Percentiles rank a stretch among this genome's conserved stretches.
Conservation (phyloP, 2,888 invertebrate genomes). For the Tethea ocularis region DNA sequence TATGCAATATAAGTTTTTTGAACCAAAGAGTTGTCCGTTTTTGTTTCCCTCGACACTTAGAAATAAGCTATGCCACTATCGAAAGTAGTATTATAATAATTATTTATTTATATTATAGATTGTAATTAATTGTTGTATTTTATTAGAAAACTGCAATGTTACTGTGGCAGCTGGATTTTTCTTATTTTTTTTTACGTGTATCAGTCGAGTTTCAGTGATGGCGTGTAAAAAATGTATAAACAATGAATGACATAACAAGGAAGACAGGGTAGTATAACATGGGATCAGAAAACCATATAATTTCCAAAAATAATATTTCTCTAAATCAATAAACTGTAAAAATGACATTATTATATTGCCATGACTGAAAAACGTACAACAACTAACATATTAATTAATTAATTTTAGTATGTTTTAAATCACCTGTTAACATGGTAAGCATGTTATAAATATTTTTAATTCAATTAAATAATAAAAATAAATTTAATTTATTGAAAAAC, state of each 20-base stretch:
- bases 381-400: neutral
- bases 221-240: neutral
- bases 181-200: neutral
- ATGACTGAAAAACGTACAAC: neutral
- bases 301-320: neutral
- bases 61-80: constrained; percentile 23
- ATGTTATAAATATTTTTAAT: neutral
- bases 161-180: neutral
- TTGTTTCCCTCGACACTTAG: constrained; percentile 9
- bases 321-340: neutral
- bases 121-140: neutral
- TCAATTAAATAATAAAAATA: neutral
- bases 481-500: neutral
- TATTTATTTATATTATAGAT: constrained; percentile 26
- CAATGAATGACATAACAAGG: neutral
- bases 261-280: neutral
- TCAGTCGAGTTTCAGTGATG: neutral
- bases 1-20: constrained; percentile 43
- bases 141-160: neutral
- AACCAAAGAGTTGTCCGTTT: constrained; percentile 61
- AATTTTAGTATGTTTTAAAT: neutral
- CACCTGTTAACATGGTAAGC: too few relatives aligned
- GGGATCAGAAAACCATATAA: neutral
- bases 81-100: constrained; percentile 9
- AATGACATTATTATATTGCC: neutral